Conservation (phyloP, 2,113 vertebrate species). For the Polyodon spathula region DNA sequence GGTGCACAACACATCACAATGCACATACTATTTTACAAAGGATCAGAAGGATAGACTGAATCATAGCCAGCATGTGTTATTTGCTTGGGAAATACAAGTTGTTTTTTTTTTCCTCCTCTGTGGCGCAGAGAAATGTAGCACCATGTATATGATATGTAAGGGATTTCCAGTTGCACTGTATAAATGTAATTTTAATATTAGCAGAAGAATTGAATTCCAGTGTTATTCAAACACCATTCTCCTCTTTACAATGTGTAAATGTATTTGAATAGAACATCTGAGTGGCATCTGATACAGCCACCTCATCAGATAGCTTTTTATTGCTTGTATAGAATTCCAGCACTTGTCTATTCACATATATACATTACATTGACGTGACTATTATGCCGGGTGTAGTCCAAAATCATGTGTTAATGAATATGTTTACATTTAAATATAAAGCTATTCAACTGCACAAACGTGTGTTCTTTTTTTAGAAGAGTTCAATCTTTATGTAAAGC, state of each 20-base stretch:
- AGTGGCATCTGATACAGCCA: not conserved
- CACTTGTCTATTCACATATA: too few species aligned
- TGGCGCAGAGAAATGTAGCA: slow-evolving; percentile 21
- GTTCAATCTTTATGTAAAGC: too few species aligned
- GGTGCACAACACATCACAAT: slow-evolving; percentile 24
- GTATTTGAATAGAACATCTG: not conserved
- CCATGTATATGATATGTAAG: not conserved
- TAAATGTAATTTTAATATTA: slow-evolving; percentile 3
- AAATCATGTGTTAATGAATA: too few species aligned
- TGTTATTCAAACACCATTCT: not conserved
- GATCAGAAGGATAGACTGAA: slow-evolving; percentile 29
- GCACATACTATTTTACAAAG: slow-evolving; percentile 25
- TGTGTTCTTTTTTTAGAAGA: too few species aligned
- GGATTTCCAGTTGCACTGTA: slow-evolving; percentile 5
- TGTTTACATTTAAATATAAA: too few species aligned
- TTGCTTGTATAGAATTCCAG: too few species aligned
- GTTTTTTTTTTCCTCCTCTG: slow-evolving; percentile 28
- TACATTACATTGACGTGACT: too few species aligned
- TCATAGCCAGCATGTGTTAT: slow-evolving; percentile 33
- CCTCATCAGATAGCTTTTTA: not conserved
- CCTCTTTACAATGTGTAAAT: slow-evolving; percentile 3
- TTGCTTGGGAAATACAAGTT: slow-evolving; percentile 32
- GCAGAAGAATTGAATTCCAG: not conserved
- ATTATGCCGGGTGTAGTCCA: too few species aligned
- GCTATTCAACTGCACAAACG: too few species aligned